phyloP scores from a whole-genome alignment of 2,797 vertebrate species.

The Enteromius radiatus region DNA sequence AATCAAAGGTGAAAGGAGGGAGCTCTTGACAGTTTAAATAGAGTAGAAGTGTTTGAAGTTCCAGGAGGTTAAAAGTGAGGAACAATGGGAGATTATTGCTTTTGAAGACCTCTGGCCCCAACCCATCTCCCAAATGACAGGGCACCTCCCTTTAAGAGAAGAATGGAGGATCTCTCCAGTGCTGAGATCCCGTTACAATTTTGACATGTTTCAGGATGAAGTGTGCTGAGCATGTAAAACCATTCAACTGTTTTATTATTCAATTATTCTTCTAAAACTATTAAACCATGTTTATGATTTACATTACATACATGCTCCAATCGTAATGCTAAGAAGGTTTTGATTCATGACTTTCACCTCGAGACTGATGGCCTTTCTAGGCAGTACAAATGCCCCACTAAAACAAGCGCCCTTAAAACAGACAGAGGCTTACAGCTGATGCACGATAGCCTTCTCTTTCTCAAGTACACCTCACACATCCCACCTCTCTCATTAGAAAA shows the following conservation, averaged over 20 bases:
- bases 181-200: not conserved
- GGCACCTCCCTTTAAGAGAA: not conserved
- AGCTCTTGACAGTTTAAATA: conserved; percentile 40
- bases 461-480: conserved; percentile 10
- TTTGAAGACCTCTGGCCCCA: not conserved
- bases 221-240: not conserved
- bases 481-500: conserved; percentile 32
- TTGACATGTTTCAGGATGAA: not conserved
- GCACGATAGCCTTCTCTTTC: not conserved
- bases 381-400: not conserved
- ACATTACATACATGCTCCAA: not conserved
- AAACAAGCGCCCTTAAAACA: conserved; percentile 3
- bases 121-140: conserved; percentile 2
- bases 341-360: conserved; percentile 11
- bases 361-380: not conserved
- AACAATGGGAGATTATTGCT: conserved; percentile 46
- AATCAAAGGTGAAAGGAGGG: conserved; percentile 48
- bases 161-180: not conserved
- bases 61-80: conserved; percentile 18
- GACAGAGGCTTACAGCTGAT: not conserved
- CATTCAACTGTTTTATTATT: not conserved
- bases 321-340: conserved; percentile 13
- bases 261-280: not conserved
- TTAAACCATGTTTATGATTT: not conserved
- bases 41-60: conserved; percentile 51